phyloP scores from a whole-genome alignment of 2,888 invertebrate species.

The Volucella inflata region DNA sequence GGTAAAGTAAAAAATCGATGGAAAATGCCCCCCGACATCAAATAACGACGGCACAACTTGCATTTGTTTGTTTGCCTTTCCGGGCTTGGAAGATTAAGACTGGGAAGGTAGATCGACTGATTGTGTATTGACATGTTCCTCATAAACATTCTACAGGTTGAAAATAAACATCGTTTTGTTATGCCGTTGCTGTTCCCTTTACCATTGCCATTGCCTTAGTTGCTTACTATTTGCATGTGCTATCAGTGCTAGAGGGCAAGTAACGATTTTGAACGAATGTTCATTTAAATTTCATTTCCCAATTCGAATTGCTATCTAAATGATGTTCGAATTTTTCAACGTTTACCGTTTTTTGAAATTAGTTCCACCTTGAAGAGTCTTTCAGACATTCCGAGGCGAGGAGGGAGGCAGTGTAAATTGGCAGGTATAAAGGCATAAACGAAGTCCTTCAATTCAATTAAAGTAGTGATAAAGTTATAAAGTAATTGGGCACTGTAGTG shows the following conservation, averaged over 20 bases:
- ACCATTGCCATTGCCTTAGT: neutral
- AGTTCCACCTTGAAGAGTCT: constrained; percentile 1
- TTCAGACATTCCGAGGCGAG: constrained; percentile 3
- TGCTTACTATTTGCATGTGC: constrained; percentile 47
- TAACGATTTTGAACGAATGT: constrained; percentile 18
- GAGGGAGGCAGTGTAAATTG: too few relatives aligned
- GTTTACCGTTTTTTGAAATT: neutral
- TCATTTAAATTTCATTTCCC: constrained; percentile 64
- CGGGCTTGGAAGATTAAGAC: constrained; percentile 36
- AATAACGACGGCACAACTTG: constrained; percentile 33
- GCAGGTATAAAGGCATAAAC: neutral
- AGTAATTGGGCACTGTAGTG: constrained; percentile 33
- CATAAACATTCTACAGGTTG: constrained; percentile 74
- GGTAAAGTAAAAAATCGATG: constrained; percentile 45
- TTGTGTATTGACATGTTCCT: constrained; percentile 55
- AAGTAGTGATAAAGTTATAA: constrained; percentile 19
- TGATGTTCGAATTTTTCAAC: constrained; percentile 12
- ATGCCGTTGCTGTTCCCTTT: too few relatives aligned
- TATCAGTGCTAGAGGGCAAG: neutral
- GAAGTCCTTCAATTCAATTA: constrained; percentile 23
- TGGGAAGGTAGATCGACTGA: constrained; percentile 7
- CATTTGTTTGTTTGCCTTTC: constrained; percentile 63
- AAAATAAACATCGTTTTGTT: constrained; percentile 48
- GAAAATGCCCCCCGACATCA: constrained; percentile 48
- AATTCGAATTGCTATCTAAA: constrained; percentile 39